Evolutionary conservation across 2,797 vertebrate species (phyloP).

Genomic region (Sebastes goodei): DNA sequence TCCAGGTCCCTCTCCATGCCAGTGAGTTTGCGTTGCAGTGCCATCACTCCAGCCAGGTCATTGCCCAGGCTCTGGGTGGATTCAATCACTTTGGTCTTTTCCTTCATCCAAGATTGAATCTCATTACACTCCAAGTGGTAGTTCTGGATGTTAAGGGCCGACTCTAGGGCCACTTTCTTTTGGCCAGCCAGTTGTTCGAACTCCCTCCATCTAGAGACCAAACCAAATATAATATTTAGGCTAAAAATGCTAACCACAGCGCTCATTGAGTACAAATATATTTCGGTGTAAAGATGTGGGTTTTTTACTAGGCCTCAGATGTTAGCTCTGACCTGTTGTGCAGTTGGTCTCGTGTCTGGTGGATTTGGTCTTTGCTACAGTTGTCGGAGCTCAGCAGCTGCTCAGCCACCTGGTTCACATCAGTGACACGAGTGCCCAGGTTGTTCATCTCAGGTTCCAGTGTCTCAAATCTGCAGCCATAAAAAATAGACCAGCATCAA

Average conservation of each 20-base stretch:
- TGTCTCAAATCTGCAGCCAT: constrained; percentile 89
- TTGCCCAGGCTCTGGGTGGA: constrained; percentile 93
- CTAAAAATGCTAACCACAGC: neutral
- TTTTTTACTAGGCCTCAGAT: neutral
- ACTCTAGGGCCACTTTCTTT: constrained; percentile 89
- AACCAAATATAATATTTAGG: constrained; percentile 1
- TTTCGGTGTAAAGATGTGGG: neutral
- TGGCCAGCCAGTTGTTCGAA: constrained; percentile 88
- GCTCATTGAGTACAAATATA: neutral
- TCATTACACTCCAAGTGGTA: constrained; percentile 96
- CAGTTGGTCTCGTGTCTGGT: constrained; percentile 88
- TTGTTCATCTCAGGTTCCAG: constrained; percentile 96
- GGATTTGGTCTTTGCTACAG: constrained; percentile 88
- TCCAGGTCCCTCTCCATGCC: constrained; percentile 94
- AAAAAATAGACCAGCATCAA: constrained; percentile 7
- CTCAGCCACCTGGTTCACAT: constrained; percentile 88
- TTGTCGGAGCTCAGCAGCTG: constrained; percentile 87
- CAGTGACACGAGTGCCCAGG: constrained; percentile 83
- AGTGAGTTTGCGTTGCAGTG: constrained; percentile 93
- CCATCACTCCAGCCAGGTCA: constrained; percentile 92
- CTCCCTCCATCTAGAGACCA: constrained; percentile 87
- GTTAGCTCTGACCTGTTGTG: constrained; percentile 85
- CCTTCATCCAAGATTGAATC: constrained; percentile 94
- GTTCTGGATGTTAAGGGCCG: constrained; percentile 94
- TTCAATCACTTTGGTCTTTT: constrained; percentile 96